A percentile compares a stretch with the other conserved stretches of the same genome.
Evolutionary conservation across 2,888 invertebrate species (phyloP).

Genomic region (Lochmaea crataegi): DNA sequence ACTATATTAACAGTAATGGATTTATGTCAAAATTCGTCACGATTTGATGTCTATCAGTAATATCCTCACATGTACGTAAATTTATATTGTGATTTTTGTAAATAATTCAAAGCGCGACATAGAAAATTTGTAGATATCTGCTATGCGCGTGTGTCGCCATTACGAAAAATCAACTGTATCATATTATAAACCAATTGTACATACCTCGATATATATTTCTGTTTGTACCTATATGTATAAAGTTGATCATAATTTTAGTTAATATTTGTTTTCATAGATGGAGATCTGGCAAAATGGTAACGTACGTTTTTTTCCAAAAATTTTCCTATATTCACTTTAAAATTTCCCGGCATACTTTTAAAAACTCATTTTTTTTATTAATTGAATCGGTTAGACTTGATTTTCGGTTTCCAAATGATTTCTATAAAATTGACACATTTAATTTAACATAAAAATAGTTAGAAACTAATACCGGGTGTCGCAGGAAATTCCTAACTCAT

Average conservation of each 20-base stretch:
- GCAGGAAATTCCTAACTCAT: too few species aligned
- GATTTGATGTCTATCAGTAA: slow-evolving; percentile 20
- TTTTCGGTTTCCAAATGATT: too few species aligned
- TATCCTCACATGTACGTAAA: slow-evolving; percentile 58
- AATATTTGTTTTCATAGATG: slow-evolving; percentile 23
- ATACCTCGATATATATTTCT: slow-evolving; percentile 44
- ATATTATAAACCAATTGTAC: slow-evolving; percentile 46
- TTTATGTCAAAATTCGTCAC: not conserved
- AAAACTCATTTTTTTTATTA: too few species aligned
- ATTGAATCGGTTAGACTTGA: too few species aligned
- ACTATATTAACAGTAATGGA: not conserved
- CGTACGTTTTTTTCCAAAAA: not conserved
- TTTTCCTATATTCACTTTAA: not conserved
- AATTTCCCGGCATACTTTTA: too few species aligned
- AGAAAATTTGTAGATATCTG: slow-evolving; percentile 48
- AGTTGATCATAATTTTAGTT: slow-evolving; percentile 32
- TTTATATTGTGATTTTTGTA: slow-evolving; percentile 65
- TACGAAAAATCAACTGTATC: slow-evolving; percentile 38
- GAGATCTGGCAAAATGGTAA: not conserved
- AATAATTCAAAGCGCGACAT: slow-evolving; percentile 50
- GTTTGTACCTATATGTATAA: slow-evolving; percentile 45
- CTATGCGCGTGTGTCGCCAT: slow-evolving; percentile 19
- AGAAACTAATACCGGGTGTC: too few species aligned
- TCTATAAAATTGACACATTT: too few species aligned
- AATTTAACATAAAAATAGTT: too few species aligned